Conservation (phyloP, 2,888 invertebrate genomes). For the Pyrrhia umbra region DNA sequence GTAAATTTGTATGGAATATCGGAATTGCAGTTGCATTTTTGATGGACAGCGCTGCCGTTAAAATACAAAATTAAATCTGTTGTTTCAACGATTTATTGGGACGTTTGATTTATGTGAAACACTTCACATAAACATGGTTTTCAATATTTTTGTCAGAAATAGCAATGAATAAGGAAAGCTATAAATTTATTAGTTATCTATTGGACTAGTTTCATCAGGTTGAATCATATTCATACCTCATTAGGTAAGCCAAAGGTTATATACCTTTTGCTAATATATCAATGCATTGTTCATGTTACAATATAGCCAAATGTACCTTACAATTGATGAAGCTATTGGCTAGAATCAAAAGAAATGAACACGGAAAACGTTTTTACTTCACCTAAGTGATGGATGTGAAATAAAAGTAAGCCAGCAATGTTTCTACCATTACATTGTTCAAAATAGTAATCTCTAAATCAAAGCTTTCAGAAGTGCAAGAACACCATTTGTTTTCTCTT, state of each 20-base stretch:
- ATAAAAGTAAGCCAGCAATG: constrained; percentile 14
- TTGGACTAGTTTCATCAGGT: neutral
- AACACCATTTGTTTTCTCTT: constrained; percentile 59
- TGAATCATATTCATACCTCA: neutral
- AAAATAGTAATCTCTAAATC: constrained; percentile 41
- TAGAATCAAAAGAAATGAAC: constrained; percentile 6
- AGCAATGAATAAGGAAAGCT: constrained; percentile 9
- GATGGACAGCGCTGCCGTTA: constrained; percentile 5
- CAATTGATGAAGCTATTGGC: neutral
- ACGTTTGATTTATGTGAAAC: constrained; percentile 14
- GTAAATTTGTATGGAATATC: constrained; percentile 23
- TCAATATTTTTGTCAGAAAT: neutral
- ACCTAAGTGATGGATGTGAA: constrained; percentile 14
- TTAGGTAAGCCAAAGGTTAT: neutral
- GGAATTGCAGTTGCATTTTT: constrained; percentile 27
- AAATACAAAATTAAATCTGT: neutral
- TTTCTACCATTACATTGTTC: constrained; percentile 25
- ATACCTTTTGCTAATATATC: neutral
- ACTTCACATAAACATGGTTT: neutral
- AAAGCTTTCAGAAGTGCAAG: constrained; percentile 53
- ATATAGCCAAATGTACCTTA: neutral
- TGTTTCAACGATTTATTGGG: neutral
- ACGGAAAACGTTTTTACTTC: neutral
- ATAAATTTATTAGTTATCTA: neutral
- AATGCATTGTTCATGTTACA: neutral